Evolutionary conservation across 2,888 invertebrate genomes (phyloP), one percentile per base, ranked within the genome.

Genomic region (Osmoderma eremita): DNA sequence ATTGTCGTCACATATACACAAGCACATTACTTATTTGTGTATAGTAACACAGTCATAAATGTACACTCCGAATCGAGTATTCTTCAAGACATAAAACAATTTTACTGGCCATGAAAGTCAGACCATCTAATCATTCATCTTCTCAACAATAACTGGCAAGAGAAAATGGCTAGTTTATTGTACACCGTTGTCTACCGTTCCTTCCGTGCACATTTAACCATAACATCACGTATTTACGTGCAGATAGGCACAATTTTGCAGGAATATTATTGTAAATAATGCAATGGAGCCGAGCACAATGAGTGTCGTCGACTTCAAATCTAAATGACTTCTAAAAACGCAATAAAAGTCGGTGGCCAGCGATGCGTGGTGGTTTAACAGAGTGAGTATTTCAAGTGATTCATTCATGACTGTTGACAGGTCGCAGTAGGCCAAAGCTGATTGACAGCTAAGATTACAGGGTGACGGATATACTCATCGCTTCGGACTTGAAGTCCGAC

Each of bases 381-480:
- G 39, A 48, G 65, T 49, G 58, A 65, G 65, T 65, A 58, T 65
- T 58, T 65, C 65, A 65, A 65, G 65, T 65, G 65, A 65, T 65
- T 65, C 65, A 65, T 65, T 65, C 65, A 65, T 65, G 65, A 56
- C 49, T 68, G 71, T 68, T 71, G 74, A 73, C 73, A 72, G 72
- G 64, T 70, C 69, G 67, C 72, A 71, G 71, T 71, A 71, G 71
- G 73, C 66, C 65, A 70, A 61, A 67, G 69, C 71, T 74, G 73
- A 74, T 74, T 74, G 73, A 74, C 73, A 72, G 69, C 48, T 54
- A 41, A 68, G 74, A 74, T 74, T 74, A 71, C 70, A 68, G 67
- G 65, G 68, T 72, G 72, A 74, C 72, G 70, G 69, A 74, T 74
- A 71, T 69, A 71, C 67, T 67, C 69, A 69, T 65, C 68, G 63